Conservation (phyloP, 1,140 invertebrate genomes). For the Drosophila insularis region DNA sequence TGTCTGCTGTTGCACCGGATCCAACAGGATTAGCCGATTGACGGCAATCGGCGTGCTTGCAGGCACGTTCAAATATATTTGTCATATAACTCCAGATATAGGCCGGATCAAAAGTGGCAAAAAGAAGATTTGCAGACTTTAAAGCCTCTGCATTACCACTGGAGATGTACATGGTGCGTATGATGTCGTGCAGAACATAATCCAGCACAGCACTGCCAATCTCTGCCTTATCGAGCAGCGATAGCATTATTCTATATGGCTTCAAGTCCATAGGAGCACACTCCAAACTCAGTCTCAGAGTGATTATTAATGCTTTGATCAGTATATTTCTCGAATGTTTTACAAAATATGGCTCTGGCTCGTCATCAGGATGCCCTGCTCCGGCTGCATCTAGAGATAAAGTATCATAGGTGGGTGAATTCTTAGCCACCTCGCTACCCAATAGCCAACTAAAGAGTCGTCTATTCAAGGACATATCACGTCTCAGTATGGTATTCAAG, state of each 20-base stretch:
- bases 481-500: constrained; percentile 91
- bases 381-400: constrained; percentile 50
- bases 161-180: constrained; percentile 85
- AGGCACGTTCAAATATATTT: constrained; percentile 87
- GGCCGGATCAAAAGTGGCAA: constrained; percentile 92
- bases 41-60: constrained; percentile 74
- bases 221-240: constrained; percentile 94
- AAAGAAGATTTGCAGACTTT: constrained; percentile 93
- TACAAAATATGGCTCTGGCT: constrained; percentile 87
- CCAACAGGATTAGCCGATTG: background rate
- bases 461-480: constrained; percentile 96
- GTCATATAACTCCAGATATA: constrained; percentile 95
- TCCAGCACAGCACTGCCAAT: constrained; percentile 93
- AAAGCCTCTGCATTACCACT: constrained; percentile 84
- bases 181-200: constrained; percentile 92
- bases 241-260: constrained; percentile 93
- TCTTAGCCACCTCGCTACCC: constrained; percentile 87
- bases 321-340: constrained; percentile 88
- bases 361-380: constrained; percentile 56
- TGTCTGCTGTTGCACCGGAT: constrained; percentile 21
- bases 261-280: constrained; percentile 87
- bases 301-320: constrained; percentile 86
- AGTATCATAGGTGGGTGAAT: constrained; percentile 83
- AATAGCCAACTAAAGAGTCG: constrained; percentile 93
- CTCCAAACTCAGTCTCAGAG: constrained; percentile 85